These are phyloP conservation scores for Marmota flaviventris DNA, from an alignment of 2,113 vertebrate species.

Conservation along the genomic window DNA sequence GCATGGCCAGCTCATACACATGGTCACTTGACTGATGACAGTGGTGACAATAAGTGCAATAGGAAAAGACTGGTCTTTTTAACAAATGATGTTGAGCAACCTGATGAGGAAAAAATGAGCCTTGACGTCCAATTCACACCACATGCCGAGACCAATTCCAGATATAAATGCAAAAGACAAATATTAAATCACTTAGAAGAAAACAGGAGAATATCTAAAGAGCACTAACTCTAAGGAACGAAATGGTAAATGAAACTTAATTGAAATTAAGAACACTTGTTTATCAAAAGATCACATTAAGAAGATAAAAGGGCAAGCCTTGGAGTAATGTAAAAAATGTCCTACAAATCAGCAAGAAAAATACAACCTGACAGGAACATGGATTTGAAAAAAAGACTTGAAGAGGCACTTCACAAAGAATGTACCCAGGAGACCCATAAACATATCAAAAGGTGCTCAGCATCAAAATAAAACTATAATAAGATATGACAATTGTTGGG, in stretches of 20 bases:
- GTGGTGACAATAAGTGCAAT: accelerated
- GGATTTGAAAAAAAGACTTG: background rate
- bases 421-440: too few relatives aligned
- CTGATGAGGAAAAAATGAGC: background rate
- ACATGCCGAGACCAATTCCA: background rate
- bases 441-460: background rate
- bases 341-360: background rate
- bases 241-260: background rate
- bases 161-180: background rate
- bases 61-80: background rate
- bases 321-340: too few relatives aligned
- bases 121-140: background rate
- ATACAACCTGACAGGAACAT: background rate
- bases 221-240: background rate
- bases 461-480: background rate
- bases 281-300: background rate
- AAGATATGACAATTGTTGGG: background rate
- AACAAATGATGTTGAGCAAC: background rate
- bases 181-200: background rate
- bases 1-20: background rate
- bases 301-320: background rate
- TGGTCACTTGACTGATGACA: background rate
- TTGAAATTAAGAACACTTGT: background rate
- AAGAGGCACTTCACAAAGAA: background rate
- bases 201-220: background rate